Evolutionary conservation across 2,888 invertebrate species (phyloP), one percentile per base, ranked within the genome.

Genomic region (Lasioglossum morio): DNA sequence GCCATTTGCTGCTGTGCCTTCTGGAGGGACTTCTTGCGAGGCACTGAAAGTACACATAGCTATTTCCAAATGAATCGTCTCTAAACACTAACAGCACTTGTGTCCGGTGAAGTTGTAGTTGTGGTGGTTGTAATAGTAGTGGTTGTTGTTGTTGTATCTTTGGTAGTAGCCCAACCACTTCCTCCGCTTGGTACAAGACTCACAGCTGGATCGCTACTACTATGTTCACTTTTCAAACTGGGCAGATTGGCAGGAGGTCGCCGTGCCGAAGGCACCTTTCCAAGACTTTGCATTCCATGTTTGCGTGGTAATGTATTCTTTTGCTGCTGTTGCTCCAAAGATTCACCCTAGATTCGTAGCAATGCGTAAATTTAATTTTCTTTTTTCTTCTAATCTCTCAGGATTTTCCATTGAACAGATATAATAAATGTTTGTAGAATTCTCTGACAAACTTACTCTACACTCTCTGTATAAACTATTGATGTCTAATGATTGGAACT

Each of bases 271-370:
- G 98, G 98, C 96, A 99, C 98, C 97, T 99, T 99, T 96, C 99
- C 99, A 97, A 99, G 97, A 96, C 98, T 98, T 98, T 99, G 99
- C 98, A 99, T 98, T 97, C 99, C 99, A 99, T 99, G 99, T 97
- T 99, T 99, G 96, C 98, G 98, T 95, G 98, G 97, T 96, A 98
- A 97, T 96, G 98, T 97, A 96, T 97, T 98, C 96, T 98, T 98
- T 94, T 98, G 98, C 95, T 97, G 97, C 95, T 98, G 97, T 95
- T 98, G 98, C 96, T 98, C 98, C 94, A 97, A 97, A 95, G 97
- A 97, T 96, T 98, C 98, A 95, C 98, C 98, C 98, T 98, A 93
- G 79, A 95, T 95, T 81, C 84, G 88, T 81, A 88, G 85, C 84
- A 82, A 82, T 84, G 48, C 77, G 30, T 73, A 77, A 80, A 86